phyloP scores from a whole-genome alignment of 2,113 vertebrate genomes.

The Myotis lucifugus region DNA sequence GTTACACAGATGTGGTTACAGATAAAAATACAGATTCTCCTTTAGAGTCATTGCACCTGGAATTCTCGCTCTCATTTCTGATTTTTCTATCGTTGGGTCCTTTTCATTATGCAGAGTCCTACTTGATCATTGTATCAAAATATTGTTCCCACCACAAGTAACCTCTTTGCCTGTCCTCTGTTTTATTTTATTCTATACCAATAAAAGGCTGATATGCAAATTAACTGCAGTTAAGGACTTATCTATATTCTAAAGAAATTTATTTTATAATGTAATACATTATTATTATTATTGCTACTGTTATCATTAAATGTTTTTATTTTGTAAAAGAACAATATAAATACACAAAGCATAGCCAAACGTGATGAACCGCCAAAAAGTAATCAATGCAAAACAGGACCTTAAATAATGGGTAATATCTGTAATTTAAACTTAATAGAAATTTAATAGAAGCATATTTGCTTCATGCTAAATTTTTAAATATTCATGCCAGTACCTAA shows the following conservation, averaged over 20 bases:
- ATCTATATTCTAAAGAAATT: neutral
- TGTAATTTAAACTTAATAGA: constrained; percentile 29
- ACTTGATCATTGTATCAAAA: neutral
- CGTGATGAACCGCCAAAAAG: neutral
- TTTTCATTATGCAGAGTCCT: neutral
- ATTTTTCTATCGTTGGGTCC: neutral
- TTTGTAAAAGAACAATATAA: neutral
- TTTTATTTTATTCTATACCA: neutral
- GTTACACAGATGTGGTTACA: neutral
- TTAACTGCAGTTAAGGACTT: neutral
- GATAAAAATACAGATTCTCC: neutral
- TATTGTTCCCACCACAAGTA: neutral
- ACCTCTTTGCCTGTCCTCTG: neutral
- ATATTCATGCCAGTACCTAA: constrained; percentile 1
- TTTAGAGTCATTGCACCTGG: neutral
- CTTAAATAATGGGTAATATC: neutral
- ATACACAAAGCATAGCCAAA: neutral
- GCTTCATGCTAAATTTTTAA: neutral
- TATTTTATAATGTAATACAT: neutral
- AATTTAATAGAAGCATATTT: constrained; percentile 24
- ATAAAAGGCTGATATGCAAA: no score
- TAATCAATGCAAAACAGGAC: neutral
- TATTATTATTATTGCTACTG: neutral
- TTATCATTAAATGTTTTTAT: neutral
- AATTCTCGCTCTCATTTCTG: neutral